phyloP scores from a whole-genome alignment of 2,888 invertebrate genomes.

The Agonopterix alstromeriana region DNA sequence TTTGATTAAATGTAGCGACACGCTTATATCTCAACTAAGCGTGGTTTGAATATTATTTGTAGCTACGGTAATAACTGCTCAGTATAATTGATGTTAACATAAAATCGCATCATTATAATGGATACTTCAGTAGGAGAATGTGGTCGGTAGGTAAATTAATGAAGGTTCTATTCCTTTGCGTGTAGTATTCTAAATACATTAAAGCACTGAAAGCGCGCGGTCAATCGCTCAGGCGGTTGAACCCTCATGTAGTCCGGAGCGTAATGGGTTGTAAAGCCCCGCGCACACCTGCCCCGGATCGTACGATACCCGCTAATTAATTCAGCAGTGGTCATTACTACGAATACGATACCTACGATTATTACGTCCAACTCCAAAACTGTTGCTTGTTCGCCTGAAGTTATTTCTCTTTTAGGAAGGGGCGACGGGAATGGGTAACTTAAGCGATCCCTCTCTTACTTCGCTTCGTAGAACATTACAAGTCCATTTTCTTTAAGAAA shows the following conservation, averaged over 20 bases:
- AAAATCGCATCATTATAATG: background rate
- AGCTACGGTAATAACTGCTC: constrained; percentile 8
- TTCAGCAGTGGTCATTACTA: constrained; percentile 54
- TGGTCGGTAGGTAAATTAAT: constrained; percentile 2
- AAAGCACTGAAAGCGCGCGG: constrained; percentile 33
- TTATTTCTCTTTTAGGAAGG: constrained; percentile 35
- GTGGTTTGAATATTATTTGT: constrained; percentile 43
- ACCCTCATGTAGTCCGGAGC: constrained; percentile 37
- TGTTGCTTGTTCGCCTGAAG: constrained; percentile 35
- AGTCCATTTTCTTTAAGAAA: background rate
- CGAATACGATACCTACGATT: constrained; percentile 49
- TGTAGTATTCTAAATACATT: constrained; percentile 8
- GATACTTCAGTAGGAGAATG: background rate
- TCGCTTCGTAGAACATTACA: constrained; percentile 15
- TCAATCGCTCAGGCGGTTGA: constrained; percentile 50
- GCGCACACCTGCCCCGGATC: constrained; percentile 53
- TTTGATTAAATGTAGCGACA: constrained; percentile 58
- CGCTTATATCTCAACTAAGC: constrained; percentile 46
- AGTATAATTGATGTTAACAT: background rate
- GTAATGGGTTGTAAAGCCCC: constrained; percentile 59
- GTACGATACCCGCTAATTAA: constrained; percentile 58
- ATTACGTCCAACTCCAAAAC: constrained; percentile 37
- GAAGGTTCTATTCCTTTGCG: constrained; percentile 3
- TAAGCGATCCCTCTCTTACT: constrained; percentile 21
- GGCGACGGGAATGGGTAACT: constrained; percentile 29